phyloP scores from a whole-genome alignment of 2,888 invertebrate species.

The Cremastobaeus sp. region DNA sequence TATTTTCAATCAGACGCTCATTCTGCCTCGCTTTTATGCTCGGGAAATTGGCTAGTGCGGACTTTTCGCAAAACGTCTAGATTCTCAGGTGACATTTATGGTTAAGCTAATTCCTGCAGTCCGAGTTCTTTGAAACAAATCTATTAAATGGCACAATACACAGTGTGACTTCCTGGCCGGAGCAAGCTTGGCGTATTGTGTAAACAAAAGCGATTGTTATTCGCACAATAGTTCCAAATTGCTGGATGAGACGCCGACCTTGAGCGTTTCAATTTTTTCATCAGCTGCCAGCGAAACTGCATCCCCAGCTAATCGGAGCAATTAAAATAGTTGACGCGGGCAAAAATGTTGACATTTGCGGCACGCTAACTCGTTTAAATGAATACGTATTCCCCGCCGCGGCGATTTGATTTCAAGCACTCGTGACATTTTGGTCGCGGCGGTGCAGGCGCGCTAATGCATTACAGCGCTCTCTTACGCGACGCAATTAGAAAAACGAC shows the following conservation, averaged over 20 bases:
- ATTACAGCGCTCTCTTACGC: not conserved
- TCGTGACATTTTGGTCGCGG: conserved; percentile 6
- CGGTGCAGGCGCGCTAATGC: not conserved
- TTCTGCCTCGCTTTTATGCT: conserved; percentile 12
- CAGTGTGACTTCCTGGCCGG: no score
- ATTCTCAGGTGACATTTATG: not conserved
- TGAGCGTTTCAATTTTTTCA: not conserved
- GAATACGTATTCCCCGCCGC: not conserved
- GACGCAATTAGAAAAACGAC: conserved; percentile 2
- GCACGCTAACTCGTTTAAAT: conserved; percentile 19
- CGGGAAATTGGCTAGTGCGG: not conserved
- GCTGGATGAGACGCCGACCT: no score
- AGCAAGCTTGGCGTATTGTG: no score
- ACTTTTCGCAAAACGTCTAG: not conserved
- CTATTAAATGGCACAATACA: no score
- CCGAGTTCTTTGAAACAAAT: no score
- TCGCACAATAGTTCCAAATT: no score
- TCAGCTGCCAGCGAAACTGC: not conserved
- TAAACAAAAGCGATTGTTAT: no score
- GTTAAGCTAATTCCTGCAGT: not conserved
- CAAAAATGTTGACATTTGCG: conserved; percentile 22
- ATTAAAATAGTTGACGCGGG: conserved; percentile 19
- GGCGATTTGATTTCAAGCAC: conserved; percentile 5
- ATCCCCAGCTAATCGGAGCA: not conserved
- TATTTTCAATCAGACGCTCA: conserved; percentile 20